Conservation (phyloP, 2,113 vertebrate species). For the Lampris incognitus region DNA sequence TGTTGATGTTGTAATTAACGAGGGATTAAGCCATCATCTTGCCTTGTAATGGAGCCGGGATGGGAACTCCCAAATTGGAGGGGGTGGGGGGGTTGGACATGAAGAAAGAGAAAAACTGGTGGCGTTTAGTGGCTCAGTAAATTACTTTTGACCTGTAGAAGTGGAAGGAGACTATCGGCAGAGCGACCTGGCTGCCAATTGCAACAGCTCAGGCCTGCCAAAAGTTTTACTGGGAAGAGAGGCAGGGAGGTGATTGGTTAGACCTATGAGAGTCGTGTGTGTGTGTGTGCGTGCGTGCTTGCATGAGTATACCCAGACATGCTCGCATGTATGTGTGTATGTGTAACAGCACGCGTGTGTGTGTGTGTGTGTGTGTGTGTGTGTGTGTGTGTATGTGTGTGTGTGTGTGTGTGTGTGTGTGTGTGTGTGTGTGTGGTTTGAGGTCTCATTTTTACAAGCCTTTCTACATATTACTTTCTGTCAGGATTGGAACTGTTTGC, state of each 20-base stretch:
- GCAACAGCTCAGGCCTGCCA: constrained; percentile 82
- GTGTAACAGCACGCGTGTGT: neutral
- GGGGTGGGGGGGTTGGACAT: constrained; percentile 51
- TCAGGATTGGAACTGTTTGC: constrained; percentile 77
- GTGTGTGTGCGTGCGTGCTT: constrained; percentile 13
- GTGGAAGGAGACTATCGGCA: constrained; percentile 82
- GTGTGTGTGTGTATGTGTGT: constrained; percentile 19
- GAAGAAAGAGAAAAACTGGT: constrained; percentile 59
- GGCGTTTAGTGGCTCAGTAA: constrained; percentile 84
- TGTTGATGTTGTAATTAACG: constrained; percentile 86
- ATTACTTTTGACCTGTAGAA: constrained; percentile 86
- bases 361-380: constrained; percentile 22
- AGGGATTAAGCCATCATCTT: constrained; percentile 87
- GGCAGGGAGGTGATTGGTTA: constrained; percentile 66
- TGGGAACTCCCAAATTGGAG: constrained; percentile 82
- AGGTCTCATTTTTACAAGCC: constrained; percentile 71
- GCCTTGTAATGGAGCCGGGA: constrained; percentile 82
- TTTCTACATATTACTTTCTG: constrained; percentile 78
- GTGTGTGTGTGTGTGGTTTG: neutral
- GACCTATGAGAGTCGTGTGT: constrained; percentile 15
- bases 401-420: constrained; percentile 15
- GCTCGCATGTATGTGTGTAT: neutral
- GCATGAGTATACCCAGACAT: neutral
- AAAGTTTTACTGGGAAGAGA: constrained; percentile 83
- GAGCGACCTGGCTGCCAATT: constrained; percentile 83